Base-by-base conservation (phyloP, 2,888 invertebrate genomes). In the Pilophorus perplexus region DNA sequence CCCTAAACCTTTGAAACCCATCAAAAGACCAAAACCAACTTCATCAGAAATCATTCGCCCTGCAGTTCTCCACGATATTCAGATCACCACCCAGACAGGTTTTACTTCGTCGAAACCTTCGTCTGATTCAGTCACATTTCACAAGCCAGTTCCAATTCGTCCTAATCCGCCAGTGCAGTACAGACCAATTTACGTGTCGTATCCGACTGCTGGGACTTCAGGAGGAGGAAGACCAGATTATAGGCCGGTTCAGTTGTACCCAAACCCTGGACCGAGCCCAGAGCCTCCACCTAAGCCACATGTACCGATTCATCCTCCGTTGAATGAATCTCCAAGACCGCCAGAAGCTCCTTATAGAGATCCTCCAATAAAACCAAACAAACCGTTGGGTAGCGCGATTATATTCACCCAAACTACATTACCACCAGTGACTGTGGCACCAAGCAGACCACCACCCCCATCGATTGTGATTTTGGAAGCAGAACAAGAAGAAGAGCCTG, bases 391-490 rank as follows among this genome's bases (percentile, higher is more conserved):
- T 3, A 66, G 52, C 12, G 33, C 67, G 18, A 55, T 67, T 22
- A 67, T 67, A 37, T 33, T 67, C 8, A 22, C 67, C 4, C 67
- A 64, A 55, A 55, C 48, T 14, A 44, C 54, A 6, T 23, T 64
- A 5, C 55, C 46, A 0, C 54, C 67, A 10, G 44, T 55, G 12
- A 44, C 40, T 4, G 28, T 52, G 4, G 60, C 68, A 20, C 67
- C 67, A 28, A 23, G 28, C 16, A 42, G 69, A 12, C 69, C 67
- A 37, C 67, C 67, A 27, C 67, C 69, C 20, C 69, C 69, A 12
- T 44, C 65, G 1, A 69, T 69, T n/a, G 54, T 69, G n/a, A 67
- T 69, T 5, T 22, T 69, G 37, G 69, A 60, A 40, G 20, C 66
- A 28, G 65, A 20, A 23, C 38, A 28, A 1, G 66, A 65, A 27